These are phyloP conservation scores for Callaeas wilsoni DNA, from an alignment of 2,113 vertebrate species.

Conservation along the genomic window DNA sequence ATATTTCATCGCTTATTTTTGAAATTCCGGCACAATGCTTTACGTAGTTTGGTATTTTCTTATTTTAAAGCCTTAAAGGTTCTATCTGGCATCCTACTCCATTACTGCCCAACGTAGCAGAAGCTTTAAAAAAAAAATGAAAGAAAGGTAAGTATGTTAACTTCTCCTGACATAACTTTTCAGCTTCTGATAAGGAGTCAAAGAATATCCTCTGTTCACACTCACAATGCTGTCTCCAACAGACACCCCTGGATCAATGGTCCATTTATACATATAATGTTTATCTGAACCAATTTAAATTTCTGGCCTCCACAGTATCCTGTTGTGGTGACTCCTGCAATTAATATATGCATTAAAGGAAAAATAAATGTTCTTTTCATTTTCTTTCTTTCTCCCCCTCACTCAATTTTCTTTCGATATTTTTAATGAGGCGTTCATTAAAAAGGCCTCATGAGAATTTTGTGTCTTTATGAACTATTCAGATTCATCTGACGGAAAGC, in stretches of 20 bases:
- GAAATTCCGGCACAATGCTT: neutral
- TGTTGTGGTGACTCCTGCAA: neutral
- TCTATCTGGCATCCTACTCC: neutral
- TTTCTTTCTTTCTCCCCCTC: rapidly evolving
- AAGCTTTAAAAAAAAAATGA: neutral
- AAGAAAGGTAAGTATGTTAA: neutral
- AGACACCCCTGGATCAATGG: neutral
- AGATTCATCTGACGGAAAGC: neutral
- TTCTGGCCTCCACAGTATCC: neutral
- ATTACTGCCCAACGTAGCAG: neutral
- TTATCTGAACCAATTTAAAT: neutral
- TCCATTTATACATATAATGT: neutral
- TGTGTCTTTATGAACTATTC: neutral
- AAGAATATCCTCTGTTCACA: neutral
- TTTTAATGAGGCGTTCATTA: neutral
- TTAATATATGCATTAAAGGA: neutral
- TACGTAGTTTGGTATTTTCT: neutral
- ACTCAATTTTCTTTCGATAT: neutral
- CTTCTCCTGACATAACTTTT: neutral
- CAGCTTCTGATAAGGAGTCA: neutral
- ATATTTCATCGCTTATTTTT: rapidly evolving
- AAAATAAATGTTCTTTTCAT: neutral
- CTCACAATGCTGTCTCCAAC: neutral
- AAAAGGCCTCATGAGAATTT: neutral
- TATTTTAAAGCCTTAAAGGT: neutral